Evolutionary conservation across 2,888 invertebrate genomes (phyloP), one percentile per base, ranked within the genome.

Genomic region (Carterocephalus palaemon): DNA sequence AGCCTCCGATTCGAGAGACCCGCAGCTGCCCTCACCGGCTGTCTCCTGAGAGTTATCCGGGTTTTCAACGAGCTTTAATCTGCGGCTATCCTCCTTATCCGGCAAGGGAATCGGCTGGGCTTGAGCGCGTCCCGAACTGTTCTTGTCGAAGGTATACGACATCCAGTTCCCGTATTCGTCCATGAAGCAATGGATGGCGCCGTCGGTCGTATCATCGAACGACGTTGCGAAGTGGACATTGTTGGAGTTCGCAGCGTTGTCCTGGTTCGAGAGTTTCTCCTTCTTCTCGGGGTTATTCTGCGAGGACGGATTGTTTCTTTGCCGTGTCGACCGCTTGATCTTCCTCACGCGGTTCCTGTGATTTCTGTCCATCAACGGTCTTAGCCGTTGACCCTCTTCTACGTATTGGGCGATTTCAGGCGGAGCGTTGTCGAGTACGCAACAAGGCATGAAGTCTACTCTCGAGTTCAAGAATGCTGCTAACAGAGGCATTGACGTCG

Each of bases 101-200:
- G 76, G 73, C 20, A 78, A 55, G 1, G 78, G 74, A 10, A 79
- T 70, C 0, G 79, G 74, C 37, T 86, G 84, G 1, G 77, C 74
- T 47, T 88, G 88, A 1, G 77, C 70, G 33, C 79, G 69, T 0
- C 90, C 89, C 1, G 89, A 80, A 55, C 92, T 91, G 57, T 92
- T 92, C 60, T 94, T 94, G 59, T 95, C 94, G 67, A 96, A 96
- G 0, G 95, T 94, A 20, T 86, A 85, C 0, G 95, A 93, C 79
- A 94, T 90, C 94, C 95, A 95, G 61, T 94, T 93, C 26, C 95
- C 95, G 59, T 91, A 90, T 66, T 95, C 95, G 62, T 96, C 95
- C 71, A 93, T 91, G 63, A 95, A 95, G 69, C 92, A 95, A 73
- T 96, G 95, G 24, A 95, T 92, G 1, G 95, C 93, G 6, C 95